phyloP scores from a whole-genome alignment of 1,140 invertebrate genomes.

The Radopholus similis region DNA sequence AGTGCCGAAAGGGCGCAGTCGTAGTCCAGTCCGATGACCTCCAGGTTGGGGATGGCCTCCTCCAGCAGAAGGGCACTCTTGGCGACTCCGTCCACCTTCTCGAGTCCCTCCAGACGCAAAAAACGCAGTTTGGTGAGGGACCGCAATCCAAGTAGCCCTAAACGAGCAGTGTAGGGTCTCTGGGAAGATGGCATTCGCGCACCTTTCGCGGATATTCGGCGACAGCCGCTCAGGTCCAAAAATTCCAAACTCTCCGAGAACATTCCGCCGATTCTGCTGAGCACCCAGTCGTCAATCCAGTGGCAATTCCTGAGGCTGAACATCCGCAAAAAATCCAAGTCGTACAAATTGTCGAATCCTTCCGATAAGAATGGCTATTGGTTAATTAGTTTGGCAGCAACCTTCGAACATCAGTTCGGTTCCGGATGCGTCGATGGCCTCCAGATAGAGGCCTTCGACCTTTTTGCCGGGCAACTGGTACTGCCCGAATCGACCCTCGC shows the following conservation, averaged over 20 bases:
- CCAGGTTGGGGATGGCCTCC: conserved; percentile 60
- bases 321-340: conserved; percentile 67
- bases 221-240: conserved; percentile 72
- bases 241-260: conserved; percentile 68
- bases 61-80: conserved; percentile 60
- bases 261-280: conserved; percentile 68
- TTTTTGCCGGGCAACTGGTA: conserved; percentile 64
- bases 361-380: conserved; percentile 11
- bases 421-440: conserved; percentile 70
- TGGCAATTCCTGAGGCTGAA: conserved; percentile 68
- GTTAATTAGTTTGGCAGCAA: conserved; percentile 57
- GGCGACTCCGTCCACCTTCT: conserved; percentile 52
- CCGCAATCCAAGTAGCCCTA: conserved; percentile 68
- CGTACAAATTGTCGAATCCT: conserved; percentile 59
- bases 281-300: conserved; percentile 73
- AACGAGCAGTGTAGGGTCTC: conserved; percentile 60
- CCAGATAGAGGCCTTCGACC: conserved; percentile 64
- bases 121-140: conserved; percentile 63
- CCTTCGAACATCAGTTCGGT: conserved; percentile 71
- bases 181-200: background rate
- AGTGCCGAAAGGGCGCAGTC: conserved; percentile 39
- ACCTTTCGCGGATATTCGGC: conserved; percentile 65
- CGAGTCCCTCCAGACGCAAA: conserved; percentile 59
- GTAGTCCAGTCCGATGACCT: conserved; percentile 60
- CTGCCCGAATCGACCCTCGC: conserved; percentile 55